Evolutionary conservation across 2,888 invertebrate genomes (phyloP).

Genomic region (Odontocerum albicorne): DNA sequence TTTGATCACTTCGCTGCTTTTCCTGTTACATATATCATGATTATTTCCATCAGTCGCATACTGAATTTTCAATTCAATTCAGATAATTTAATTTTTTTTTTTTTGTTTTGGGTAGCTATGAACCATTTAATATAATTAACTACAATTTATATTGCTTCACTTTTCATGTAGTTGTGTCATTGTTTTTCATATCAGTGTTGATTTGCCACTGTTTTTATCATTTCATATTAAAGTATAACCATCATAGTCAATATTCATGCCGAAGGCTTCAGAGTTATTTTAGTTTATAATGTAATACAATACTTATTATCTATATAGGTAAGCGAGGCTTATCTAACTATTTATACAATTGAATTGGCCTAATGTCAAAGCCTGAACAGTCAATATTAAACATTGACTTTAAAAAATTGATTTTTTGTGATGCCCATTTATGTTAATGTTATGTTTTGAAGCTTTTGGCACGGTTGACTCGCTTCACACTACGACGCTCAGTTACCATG

Average conservation of each 20-base stretch:
- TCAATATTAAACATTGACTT: too few relatives aligned
- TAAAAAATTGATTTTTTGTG: not conserved
- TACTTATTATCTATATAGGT: too few relatives aligned
- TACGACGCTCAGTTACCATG: too few relatives aligned
- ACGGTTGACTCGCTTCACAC: too few relatives aligned
- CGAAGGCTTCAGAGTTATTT: conserved; percentile 8
- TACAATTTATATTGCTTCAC: conserved; percentile 5
- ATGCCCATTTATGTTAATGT: not conserved
- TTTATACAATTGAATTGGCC: too few relatives aligned
- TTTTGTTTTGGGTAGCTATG: not conserved
- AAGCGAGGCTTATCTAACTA: too few relatives aligned
- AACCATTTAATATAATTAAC: conserved; percentile 3
- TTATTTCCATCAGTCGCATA: too few relatives aligned
- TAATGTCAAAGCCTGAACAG: too few relatives aligned
- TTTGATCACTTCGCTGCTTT: too few relatives aligned
- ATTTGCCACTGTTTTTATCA: not conserved
- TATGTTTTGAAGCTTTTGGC: not conserved
- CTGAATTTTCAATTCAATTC: conserved; percentile 10
- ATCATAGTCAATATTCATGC: conserved; percentile 1
- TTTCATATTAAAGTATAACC: not conserved
- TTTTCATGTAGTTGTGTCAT: conserved; percentile 14
- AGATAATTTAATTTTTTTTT: not conserved
- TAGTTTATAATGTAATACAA: too few relatives aligned
- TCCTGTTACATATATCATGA: too few relatives aligned
- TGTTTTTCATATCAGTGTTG: conserved; percentile 7